Evolutionary conservation across 2,113 vertebrate genomes (phyloP).

Genomic region (Chlamydotis undulata): DNA sequence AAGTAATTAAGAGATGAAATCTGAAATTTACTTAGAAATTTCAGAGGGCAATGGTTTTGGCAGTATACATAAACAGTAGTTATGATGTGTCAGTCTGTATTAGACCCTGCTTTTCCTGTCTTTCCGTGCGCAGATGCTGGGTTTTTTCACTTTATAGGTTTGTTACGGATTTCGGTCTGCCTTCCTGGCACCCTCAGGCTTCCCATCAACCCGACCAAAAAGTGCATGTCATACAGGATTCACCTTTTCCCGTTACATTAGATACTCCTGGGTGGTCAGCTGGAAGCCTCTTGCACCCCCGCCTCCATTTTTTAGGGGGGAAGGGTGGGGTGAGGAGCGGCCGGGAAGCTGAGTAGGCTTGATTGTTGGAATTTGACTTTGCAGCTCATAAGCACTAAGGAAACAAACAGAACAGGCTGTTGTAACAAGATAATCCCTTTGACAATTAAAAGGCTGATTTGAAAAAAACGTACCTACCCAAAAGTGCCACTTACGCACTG

Average conservation of each 20-base stretch:
- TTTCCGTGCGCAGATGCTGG: conserved; percentile 53
- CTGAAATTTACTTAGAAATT: conserved; percentile 43
- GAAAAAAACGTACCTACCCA: background rate
- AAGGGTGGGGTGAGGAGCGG: background rate
- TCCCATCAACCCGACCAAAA: conserved; percentile 22
- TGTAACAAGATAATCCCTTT: background rate
- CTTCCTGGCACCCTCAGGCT: conserved; percentile 39
- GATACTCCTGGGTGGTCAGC: conserved; percentile 9
- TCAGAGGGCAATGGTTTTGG: background rate
- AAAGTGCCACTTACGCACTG: background rate
- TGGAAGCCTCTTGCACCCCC: background rate
- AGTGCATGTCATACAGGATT: conserved; percentile 34
- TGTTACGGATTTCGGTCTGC: conserved; percentile 23
- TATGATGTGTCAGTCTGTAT: conserved; percentile 54
- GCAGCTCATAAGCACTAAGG: background rate
- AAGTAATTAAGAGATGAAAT: conserved; percentile 39
- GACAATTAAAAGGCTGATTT: background rate
- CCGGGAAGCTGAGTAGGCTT: background rate
- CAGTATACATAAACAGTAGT: conserved; percentile 49
- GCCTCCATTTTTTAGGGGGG: background rate
- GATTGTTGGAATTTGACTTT: background rate
- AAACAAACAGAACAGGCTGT: background rate
- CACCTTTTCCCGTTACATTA: conserved; percentile 51
- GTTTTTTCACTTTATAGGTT: conserved; percentile 31
- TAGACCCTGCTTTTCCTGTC: conserved; percentile 15